Conservation (phyloP, 2,113 vertebrate genomes). For the Trogon surrucura region DNA sequence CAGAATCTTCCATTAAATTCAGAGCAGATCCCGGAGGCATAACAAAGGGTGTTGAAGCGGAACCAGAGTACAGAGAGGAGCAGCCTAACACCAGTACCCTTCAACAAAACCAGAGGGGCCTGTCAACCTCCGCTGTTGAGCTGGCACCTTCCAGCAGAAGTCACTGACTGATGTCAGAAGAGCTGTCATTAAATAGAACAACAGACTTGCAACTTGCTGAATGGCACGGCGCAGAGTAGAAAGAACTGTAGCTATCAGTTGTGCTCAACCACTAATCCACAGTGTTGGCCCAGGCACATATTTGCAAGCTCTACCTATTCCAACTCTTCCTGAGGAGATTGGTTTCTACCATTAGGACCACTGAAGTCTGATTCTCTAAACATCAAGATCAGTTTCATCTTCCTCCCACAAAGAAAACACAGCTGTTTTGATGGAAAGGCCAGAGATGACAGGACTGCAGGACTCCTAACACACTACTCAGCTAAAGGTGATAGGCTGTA, state of each 20-base stretch:
- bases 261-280: not conserved
- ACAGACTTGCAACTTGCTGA: not conserved
- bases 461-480: not conserved
- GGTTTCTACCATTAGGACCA: not conserved
- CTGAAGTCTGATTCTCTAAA: not conserved
- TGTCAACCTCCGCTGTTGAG: not conserved
- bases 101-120: not conserved
- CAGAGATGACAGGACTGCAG: not conserved
- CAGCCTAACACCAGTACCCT: not conserved
- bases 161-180: not conserved
- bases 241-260: not conserved
- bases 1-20: not conserved
- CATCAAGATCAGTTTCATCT: not conserved
- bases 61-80: not conserved
- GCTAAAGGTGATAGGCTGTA: not conserved
- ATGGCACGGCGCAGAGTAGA: not conserved
- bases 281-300: not conserved
- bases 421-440: not conserved
- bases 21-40: not conserved
- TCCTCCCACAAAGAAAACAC: not conserved
- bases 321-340: not conserved
- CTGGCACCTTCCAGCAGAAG: not conserved
- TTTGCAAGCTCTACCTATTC: not conserved
- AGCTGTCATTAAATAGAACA: not conserved
- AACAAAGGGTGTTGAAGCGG: not conserved